phyloP scores from a whole-genome alignment of 2,113 vertebrate species.

The Pontoporia blainvillei region DNA sequence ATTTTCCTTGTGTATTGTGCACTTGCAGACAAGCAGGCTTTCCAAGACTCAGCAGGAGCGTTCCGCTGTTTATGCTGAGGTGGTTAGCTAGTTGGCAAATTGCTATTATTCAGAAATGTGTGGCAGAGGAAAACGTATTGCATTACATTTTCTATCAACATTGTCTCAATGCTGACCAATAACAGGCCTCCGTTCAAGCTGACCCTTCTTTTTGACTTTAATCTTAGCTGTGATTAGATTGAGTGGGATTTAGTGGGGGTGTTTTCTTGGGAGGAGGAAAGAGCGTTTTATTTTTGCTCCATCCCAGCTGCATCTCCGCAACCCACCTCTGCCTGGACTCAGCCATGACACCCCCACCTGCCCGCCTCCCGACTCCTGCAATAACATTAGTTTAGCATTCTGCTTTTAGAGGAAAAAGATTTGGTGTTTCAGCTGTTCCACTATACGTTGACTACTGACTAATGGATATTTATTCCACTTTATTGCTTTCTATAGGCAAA shows the following conservation, averaged over 20 bases:
- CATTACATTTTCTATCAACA: slow-evolving; percentile 79
- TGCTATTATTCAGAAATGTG: slow-evolving; percentile 77
- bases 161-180: slow-evolving; percentile 68
- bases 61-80: slow-evolving; percentile 88
- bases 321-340: not conserved
- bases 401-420: slow-evolving; percentile 58
- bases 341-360: not conserved
- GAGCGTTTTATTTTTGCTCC: slow-evolving; percentile 13
- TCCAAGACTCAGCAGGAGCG: slow-evolving; percentile 88
- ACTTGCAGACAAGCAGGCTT: slow-evolving; percentile 88
- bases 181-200: slow-evolving; percentile 68
- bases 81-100: slow-evolving; percentile 86
- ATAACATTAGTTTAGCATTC: slow-evolving; percentile 58
- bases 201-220: slow-evolving; percentile 72
- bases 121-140: slow-evolving; percentile 79
- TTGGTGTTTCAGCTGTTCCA: slow-evolving; percentile 59
- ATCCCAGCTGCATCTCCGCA: not conserved
- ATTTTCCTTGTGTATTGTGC: slow-evolving; percentile 83
- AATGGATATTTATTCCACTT: slow-evolving; percentile 57
- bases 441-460: slow-evolving; percentile 44
- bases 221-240: slow-evolving; percentile 65
- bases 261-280: not conserved
- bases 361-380: not conserved
- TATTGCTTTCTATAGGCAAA: slow-evolving; percentile 69
- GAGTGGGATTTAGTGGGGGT: slow-evolving; percentile 60